Evolutionary conservation across 2,113 vertebrate genomes (phyloP).

Genomic region (Varanus komodoensis): DNA sequence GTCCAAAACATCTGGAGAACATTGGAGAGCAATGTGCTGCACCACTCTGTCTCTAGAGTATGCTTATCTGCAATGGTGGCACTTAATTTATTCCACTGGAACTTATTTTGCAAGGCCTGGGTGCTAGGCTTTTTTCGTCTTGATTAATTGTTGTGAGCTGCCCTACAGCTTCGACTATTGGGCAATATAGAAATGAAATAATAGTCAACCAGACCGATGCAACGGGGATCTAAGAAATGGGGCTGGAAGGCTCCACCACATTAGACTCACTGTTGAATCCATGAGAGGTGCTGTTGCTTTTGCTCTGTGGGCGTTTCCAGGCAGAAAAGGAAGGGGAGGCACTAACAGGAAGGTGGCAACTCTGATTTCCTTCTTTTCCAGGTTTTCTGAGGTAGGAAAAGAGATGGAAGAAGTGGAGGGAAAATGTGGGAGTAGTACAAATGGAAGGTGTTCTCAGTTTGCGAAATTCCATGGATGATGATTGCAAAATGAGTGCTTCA

Average conservation of each 20-base stretch:
- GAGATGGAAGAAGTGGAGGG: not conserved
- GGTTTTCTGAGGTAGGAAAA: not conserved
- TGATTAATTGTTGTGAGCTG: no score
- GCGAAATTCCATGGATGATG: not conserved
- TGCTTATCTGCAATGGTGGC: not conserved
- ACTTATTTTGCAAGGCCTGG: not conserved
- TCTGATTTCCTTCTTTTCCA: not conserved
- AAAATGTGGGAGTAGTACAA: not conserved
- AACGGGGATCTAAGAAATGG: not conserved
- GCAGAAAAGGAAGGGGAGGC: not conserved
- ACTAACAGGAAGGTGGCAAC: no score
- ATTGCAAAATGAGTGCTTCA: not conserved
- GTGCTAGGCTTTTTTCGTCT: not conserved
- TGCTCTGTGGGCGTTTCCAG: not conserved
- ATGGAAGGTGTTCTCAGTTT: not conserved
- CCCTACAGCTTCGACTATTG: no score
- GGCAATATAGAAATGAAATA: no score
- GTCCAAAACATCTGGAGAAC: no score
- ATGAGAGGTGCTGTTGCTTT: not conserved
- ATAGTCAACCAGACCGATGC: no score
- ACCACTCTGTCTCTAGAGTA: no score
- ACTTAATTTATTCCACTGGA: not conserved
- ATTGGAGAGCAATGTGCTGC: no score
- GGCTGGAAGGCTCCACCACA: not conserved
- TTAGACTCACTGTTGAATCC: not conserved